Evolutionary conservation across 92 coral and sea anemone genomes (phyloP).

Genomic region (Zoanthus gigantus): DNA sequence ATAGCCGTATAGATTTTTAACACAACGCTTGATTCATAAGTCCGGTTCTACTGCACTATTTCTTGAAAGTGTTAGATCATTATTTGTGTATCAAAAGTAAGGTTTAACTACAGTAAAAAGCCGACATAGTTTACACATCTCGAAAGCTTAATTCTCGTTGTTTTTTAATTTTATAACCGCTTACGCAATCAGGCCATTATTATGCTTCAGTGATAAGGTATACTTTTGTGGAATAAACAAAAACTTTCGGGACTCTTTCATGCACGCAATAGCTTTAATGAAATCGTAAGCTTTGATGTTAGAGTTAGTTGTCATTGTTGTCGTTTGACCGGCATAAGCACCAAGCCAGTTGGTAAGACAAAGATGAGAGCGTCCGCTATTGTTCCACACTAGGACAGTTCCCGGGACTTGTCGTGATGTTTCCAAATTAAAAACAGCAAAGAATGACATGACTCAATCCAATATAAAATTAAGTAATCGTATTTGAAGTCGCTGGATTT

Average conservation of each 20-base stretch:
- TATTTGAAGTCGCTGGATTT: not conserved
- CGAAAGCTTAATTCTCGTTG: too few species aligned
- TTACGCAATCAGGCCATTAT: not conserved
- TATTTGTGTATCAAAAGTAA: not conserved
- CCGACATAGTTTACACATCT: not conserved
- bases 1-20: not conserved
- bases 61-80: not conserved
- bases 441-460: conserved; percentile 22
- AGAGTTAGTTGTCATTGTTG: conserved; percentile 25
- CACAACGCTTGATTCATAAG: not conserved
- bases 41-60: not conserved
- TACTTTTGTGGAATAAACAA: not conserved
- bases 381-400: conserved; percentile 31
- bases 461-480: not conserved
- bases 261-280: conserved; percentile 12
- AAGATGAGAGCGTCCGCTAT: not conserved
- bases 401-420: conserved; percentile 40
- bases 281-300: conserved; percentile 31
- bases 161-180: not conserved
- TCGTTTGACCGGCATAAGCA: conserved; percentile 11
- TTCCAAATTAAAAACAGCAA: conserved; percentile 12
- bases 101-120: not conserved
- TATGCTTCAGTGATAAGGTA: not conserved
- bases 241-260: conserved; percentile 12
- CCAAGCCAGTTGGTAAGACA: conserved; percentile 30